Percentiles rank a stretch among this genome's conserved stretches.
These are phyloP conservation scores for Drosophila melanogaster DNA, from an alignment of 1,140 invertebrate species.

Conservation along the genomic window DNA sequence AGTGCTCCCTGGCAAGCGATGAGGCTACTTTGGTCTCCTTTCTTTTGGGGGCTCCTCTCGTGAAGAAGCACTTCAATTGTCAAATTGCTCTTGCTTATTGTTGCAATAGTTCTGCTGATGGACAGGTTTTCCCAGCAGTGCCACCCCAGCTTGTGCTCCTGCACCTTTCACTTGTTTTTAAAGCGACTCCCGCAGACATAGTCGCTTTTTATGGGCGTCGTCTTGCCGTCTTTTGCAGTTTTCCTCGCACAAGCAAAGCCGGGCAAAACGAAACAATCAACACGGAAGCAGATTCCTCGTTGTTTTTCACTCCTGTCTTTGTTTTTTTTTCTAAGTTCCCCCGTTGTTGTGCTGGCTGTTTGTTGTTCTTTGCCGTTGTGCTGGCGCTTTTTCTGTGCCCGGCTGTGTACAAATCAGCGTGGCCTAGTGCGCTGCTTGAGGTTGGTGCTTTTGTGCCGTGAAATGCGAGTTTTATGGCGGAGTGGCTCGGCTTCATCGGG, in stretches of 20 bases:
- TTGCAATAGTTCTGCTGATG: constrained; percentile 81
- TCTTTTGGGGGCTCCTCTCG: constrained; percentile 13
- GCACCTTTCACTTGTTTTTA: constrained; percentile 78
- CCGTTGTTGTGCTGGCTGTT: constrained; percentile 21
- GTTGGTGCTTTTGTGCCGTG: constrained; percentile 68
- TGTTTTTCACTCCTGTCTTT: constrained; percentile 39
- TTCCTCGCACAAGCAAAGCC: constrained; percentile 25
- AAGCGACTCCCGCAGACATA: constrained; percentile 74
- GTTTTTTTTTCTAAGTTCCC: constrained; percentile 14
- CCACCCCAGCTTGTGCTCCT: not conserved
- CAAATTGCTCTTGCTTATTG: constrained; percentile 82
- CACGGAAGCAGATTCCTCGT: constrained; percentile 73
- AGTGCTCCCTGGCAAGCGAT: constrained; percentile 54
- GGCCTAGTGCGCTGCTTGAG: constrained; percentile 79
- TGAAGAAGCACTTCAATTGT: constrained; percentile 77
- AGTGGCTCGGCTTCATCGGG: constrained; percentile 76
- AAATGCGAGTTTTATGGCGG: constrained; percentile 74
- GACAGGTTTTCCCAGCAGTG: constrained; percentile 63
- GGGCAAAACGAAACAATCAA: constrained; percentile 79
- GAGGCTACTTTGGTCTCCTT: constrained; percentile 47
- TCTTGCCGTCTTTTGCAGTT: constrained; percentile 55
- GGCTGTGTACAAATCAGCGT: constrained; percentile 70
- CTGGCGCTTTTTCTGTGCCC: constrained; percentile 6
- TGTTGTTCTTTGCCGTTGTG: constrained; percentile 44
- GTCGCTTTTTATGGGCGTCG: constrained; percentile 75